phyloP scores from a whole-genome alignment of 2,797 vertebrate genomes.

The Graptemys geographica region DNA sequence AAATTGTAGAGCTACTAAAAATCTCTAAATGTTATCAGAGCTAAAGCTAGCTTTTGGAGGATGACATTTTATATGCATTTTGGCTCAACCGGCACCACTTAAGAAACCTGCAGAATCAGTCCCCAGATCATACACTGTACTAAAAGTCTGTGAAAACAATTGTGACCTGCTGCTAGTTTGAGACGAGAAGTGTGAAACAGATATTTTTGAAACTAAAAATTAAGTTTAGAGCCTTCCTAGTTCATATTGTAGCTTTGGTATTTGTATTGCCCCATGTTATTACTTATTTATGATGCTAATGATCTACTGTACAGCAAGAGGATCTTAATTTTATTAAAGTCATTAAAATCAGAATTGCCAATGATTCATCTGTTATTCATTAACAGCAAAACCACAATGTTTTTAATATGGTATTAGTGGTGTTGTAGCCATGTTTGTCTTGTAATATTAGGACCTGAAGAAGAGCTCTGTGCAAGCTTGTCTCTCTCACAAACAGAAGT shows the following conservation, averaged over 20 bases:
- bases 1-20: neutral
- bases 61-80: slow-evolving; percentile 17
- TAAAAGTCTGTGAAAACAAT: slow-evolving; percentile 21
- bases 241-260: neutral
- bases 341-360: slow-evolving; percentile 40
- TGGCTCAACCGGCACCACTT: slow-evolving; percentile 20
- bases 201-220: slow-evolving; percentile 21
- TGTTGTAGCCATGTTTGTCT: too few relatives aligned
- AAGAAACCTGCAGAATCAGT: neutral
- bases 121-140: neutral
- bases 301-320: neutral
- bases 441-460: too few relatives aligned
- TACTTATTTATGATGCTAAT: slow-evolving; percentile 25
- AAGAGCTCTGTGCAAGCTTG: too few relatives aligned
- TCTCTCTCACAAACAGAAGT: too few relatives aligned
- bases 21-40: neutral
- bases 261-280: neutral
- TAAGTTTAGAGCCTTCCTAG: neutral
- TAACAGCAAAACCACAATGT: neutral
- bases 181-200: slow-evolving; percentile 4
- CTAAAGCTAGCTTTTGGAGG: neutral
- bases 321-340: slow-evolving; percentile 12
- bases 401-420: too few relatives aligned
- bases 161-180: slow-evolving; percentile 36
- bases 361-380: neutral